These are phyloP conservation scores for Otolemur crassicaudatus DNA, from an alignment of 2,797 vertebrate species.

Conservation along the genomic window DNA sequence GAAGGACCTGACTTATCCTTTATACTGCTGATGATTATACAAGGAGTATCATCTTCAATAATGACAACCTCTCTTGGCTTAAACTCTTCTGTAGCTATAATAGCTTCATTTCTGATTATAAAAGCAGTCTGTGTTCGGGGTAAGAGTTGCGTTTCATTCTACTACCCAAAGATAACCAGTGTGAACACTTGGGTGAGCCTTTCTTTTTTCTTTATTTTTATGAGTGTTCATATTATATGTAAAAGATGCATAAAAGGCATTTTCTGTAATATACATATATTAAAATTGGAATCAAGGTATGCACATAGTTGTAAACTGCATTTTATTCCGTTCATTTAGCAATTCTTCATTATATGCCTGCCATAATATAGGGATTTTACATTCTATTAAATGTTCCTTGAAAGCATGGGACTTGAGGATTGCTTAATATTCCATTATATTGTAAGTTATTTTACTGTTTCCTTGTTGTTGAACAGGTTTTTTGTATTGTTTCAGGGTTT, in stretches of 20 bases:
- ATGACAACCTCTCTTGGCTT: not conserved
- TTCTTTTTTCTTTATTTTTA: not conserved
- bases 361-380: not conserved
- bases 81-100: not conserved
- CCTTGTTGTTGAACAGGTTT: not conserved
- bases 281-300: conserved; percentile 22
- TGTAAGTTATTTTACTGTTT: not conserved
- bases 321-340: conserved; percentile 31
- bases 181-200: not conserved
- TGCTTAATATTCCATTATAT: not conserved
- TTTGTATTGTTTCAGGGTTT: not conserved
- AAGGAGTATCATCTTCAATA: not conserved
- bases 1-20: not conserved
- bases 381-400: not conserved
- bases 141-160: conserved; percentile 7
- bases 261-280: not conserved
- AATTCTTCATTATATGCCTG: not conserved
- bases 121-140: not conserved
- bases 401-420: not conserved
- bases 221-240: not conserved
- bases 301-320: not conserved
- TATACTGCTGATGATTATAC: not conserved
- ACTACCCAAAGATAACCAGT: not conserved
- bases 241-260: not conserved
- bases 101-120: not conserved